Percentiles rank a stretch among this genome's conserved stretches.
Evolutionary conservation across 2,888 invertebrate genomes (phyloP).

Genomic region (Trachelus iudaicus): DNA sequence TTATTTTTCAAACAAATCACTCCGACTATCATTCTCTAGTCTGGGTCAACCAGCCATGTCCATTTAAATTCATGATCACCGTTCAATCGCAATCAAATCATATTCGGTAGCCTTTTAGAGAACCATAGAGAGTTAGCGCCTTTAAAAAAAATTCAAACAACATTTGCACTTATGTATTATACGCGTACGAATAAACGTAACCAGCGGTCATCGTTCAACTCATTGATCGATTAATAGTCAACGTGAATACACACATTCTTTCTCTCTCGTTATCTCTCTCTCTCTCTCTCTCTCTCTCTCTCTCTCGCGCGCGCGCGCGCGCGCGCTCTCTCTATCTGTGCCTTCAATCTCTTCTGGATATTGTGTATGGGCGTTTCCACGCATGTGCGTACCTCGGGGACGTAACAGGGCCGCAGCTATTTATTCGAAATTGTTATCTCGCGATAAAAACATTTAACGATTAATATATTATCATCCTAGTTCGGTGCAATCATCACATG

Average conservation of each 20-base stretch:
- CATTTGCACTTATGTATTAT: neutral
- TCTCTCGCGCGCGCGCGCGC: too few relatives aligned
- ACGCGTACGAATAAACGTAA: neutral
- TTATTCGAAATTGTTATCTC: neutral
- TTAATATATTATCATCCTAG: neutral
- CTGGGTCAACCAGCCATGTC: neutral
- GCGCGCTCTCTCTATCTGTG: slow-evolving; percentile 2
- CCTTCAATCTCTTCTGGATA: neutral
- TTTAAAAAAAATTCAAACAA: neutral
- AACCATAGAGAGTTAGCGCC: neutral
- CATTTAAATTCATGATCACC: too few relatives aligned
- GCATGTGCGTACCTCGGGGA: slow-evolving; percentile 29
- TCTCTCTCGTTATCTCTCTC: slow-evolving; percentile 4
- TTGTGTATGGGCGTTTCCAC: slow-evolving; percentile 35
- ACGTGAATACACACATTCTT: slow-evolving; percentile 18
- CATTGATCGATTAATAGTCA: slow-evolving; percentile 41
- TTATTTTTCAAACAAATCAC: neutral
- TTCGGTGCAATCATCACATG: too few relatives aligned
- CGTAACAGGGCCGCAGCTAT: slow-evolving; percentile 11
- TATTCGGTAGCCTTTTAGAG: neutral
- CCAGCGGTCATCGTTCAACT: slow-evolving; percentile 24
- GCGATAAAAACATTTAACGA: neutral
- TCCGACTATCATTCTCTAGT: neutral
- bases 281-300: slow-evolving; percentile 5
- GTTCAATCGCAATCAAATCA: neutral